A percentile compares a stretch with the other conserved stretches of the same genome.
These are phyloP conservation scores for Heliconius congener DNA, from an alignment of 1,140 invertebrate species.

Conservation along the genomic window DNA sequence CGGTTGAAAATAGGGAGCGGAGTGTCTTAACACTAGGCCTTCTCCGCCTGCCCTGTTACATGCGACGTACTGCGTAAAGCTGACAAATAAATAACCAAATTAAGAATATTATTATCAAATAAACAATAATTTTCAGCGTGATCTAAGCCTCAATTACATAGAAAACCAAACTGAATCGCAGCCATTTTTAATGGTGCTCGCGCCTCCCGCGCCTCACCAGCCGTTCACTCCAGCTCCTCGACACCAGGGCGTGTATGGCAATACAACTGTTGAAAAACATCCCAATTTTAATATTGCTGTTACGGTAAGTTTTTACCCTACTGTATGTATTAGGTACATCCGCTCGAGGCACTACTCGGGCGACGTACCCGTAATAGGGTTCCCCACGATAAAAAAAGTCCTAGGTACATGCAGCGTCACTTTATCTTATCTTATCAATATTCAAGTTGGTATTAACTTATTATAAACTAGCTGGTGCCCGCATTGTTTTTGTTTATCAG, in stretches of 20 bases:
- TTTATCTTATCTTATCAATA: too few relatives aligned
- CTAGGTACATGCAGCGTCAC: too few relatives aligned
- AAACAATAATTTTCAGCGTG: conserved; percentile 53
- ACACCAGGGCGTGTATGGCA: conserved; percentile 84
- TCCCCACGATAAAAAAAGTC: too few relatives aligned
- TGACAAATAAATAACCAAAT: background rate
- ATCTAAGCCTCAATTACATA: conserved; percentile 62
- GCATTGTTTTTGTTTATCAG: background rate
- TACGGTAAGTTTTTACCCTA: conserved; percentile 46
- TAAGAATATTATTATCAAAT: background rate
- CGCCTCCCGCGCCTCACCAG: conserved; percentile 91
- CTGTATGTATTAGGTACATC: background rate
- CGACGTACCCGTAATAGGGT: too few relatives aligned
- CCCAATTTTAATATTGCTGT: conserved; percentile 87
- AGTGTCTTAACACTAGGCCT: too few relatives aligned
- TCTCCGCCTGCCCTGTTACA: too few relatives aligned
- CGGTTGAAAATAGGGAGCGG: too few relatives aligned
- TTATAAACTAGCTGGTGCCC: background rate
- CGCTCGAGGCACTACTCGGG: too few relatives aligned
- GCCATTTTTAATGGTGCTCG: conserved; percentile 92
- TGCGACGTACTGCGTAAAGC: too few relatives aligned
- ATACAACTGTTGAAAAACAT: conserved; percentile 84
- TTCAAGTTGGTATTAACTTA: too few relatives aligned
- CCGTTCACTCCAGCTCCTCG: conserved; percentile 91
- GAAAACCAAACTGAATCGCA: conserved; percentile 66